These are phyloP conservation scores for Epirrita christyi DNA, from an alignment of 2,888 invertebrate species.

Conservation along the genomic window DNA sequence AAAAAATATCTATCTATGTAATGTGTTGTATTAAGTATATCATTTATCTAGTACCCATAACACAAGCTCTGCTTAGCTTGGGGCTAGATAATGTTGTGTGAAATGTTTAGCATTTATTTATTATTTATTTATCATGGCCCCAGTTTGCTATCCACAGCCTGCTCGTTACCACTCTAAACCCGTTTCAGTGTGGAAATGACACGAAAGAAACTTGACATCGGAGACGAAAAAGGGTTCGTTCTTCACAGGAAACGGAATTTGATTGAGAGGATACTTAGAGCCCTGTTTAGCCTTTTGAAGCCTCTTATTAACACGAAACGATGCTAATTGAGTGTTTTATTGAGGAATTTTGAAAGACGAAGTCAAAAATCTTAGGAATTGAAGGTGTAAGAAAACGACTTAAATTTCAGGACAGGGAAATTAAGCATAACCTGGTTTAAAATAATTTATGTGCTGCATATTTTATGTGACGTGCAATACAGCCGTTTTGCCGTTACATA, in stretches of 20 bases:
- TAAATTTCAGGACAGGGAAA: no score
- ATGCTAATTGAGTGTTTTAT: constrained; percentile 57
- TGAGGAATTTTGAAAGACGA: constrained; percentile 22
- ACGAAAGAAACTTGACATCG: constrained; percentile 74
- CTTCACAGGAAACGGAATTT: constrained; percentile 55
- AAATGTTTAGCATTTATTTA: no score
- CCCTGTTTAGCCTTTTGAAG: constrained; percentile 64
- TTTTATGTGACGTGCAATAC: no score
- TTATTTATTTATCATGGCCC: no score
- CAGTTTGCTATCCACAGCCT: constrained; percentile 4
- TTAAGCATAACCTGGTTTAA: no score
- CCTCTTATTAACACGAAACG: constrained; percentile 65
- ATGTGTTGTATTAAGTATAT: no score
- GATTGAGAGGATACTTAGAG: constrained; percentile 67
- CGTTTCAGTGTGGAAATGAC: constrained; percentile 66
- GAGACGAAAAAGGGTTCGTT: constrained; percentile 70
- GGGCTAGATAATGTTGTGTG: no score
- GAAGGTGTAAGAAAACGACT: not conserved
- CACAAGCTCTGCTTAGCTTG: no score
- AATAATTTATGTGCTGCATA: no score
- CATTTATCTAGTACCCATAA: no score
- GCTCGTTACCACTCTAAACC: constrained; percentile 17
- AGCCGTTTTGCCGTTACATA: no score
- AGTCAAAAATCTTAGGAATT: not conserved
- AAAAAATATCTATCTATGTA: no score